Conservation (phyloP, 2,797 vertebrate genomes). For the Galago senegalensis region DNA sequence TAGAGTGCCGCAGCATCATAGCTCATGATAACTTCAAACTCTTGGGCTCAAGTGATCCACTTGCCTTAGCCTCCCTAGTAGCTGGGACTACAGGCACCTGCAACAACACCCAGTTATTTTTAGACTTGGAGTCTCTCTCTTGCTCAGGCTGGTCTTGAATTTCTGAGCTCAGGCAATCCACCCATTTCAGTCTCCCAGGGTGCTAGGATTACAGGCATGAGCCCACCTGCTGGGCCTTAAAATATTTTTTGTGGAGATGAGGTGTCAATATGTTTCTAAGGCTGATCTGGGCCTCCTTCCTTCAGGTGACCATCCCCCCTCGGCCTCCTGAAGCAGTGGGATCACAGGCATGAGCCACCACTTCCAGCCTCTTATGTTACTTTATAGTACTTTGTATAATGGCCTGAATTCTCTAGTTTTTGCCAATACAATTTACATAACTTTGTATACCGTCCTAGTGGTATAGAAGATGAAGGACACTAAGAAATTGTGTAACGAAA, state of each 20-base stretch:
- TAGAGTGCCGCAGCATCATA: too few relatives aligned
- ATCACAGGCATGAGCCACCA: neutral
- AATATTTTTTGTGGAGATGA: neutral
- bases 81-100: too few relatives aligned
- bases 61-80: too few relatives aligned
- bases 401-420: neutral
- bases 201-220: too few relatives aligned
- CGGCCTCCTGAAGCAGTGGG: neutral
- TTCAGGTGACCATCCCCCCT: neutral
- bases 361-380: neutral
- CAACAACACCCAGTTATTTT: too few relatives aligned
- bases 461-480: neutral
- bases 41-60: too few relatives aligned
- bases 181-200: too few relatives aligned
- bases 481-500: neutral
- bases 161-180: too few relatives aligned
- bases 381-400: neutral
- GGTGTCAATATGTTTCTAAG: neutral
- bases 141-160: too few relatives aligned
- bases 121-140: too few relatives aligned
- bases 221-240: too few relatives aligned
- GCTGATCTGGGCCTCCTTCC: neutral
- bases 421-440: slow-evolving; percentile 24
- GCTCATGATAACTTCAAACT: too few relatives aligned
- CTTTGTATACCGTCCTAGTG: neutral